Base-by-base conservation (phyloP, 2,888 invertebrate species). In the Norana najaformis region DNA sequence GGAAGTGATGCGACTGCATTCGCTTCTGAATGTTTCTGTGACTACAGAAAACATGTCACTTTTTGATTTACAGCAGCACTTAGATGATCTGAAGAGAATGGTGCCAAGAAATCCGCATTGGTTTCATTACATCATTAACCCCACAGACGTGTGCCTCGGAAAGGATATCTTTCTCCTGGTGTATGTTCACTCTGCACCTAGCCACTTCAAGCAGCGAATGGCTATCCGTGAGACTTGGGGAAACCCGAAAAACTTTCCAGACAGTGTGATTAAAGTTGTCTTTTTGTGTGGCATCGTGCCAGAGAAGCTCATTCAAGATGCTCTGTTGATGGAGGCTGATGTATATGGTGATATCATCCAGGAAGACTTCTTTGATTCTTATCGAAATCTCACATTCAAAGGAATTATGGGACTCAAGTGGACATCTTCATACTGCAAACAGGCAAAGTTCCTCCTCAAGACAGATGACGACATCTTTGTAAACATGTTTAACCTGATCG, bases 381-480 rank as follows among this genome's bases (percentile, higher is more conserved):
- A 95, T 91, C 92, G 95, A 36, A 95, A 95, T 93, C 93, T 95
- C 53, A 95, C 95, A 3, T 95, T 95, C 93, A 95, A 95, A 92
- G 95, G 95, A 88, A 93, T 95, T 41, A 94, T 94, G 92, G 95
- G 94, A 1, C 91, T 94, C n/a, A 93, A 94, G 91, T 95, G 95
- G 95, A 93, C 94, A 8, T 92, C 94, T 0, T 92, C 91, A 30
- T 93, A 93, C 92, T 95, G 95, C 92, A 92, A 90, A 23, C 92
- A 93, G 82, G 94, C 94, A 0, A 91, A 92, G 34, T 95, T 93
- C 91, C 93, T 95, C 20, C 93, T 95, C 35, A 95, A 95, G 92
- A 93, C 95, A 0, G 95, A 95, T 91, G 95, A 95, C 92, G 95
- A 95, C 91, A 95, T 95, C 88, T 94, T 95, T 90, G 94, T 95